Percentiles rank a stretch among this genome's conserved stretches.
These are phyloP conservation scores for Plodia interpunctella DNA, from an alignment of 1,140 invertebrate species.

Conservation along the genomic window DNA sequence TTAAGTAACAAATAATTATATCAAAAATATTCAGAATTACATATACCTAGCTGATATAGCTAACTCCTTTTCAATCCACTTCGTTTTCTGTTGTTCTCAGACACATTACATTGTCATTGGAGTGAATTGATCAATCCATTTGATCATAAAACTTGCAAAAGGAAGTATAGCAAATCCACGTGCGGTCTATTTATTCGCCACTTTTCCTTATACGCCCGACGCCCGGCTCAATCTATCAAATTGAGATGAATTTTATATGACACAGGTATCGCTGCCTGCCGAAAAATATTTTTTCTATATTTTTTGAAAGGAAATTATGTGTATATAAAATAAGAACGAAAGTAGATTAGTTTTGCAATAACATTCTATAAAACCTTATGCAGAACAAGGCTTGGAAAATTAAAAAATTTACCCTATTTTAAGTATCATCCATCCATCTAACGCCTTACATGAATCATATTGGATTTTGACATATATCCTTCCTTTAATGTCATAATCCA, in stretches of 20 bases:
- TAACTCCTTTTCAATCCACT: not conserved
- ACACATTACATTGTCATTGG: conserved; percentile 2
- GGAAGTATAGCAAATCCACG: not conserved
- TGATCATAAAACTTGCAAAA: conserved; percentile 4
- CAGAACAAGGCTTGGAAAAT: too few relatives aligned
- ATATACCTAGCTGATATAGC: too few relatives aligned
- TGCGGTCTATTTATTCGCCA: not conserved
- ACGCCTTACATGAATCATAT: too few relatives aligned
- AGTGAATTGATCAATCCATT: conserved; percentile 4
- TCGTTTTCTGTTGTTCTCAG: not conserved
- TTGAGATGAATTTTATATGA: conserved; percentile 3
- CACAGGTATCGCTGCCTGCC: not conserved
- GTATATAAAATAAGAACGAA: too few relatives aligned
- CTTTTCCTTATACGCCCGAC: conserved; percentile 1
- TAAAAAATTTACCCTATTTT: too few relatives aligned
- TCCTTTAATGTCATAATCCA: too few relatives aligned
- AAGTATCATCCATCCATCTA: too few relatives aligned
- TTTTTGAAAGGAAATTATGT: too few relatives aligned
- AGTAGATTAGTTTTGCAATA: too few relatives aligned
- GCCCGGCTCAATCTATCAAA: conserved; percentile 6
- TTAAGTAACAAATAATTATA: not conserved
- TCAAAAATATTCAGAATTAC: not conserved
- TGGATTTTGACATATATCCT: too few relatives aligned
- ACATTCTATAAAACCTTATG: too few relatives aligned
- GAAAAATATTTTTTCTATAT: not conserved